These are phyloP conservation scores for Sebastes oblongus DNA, from an alignment of 2,797 vertebrate genomes.

Conservation along the genomic window DNA sequence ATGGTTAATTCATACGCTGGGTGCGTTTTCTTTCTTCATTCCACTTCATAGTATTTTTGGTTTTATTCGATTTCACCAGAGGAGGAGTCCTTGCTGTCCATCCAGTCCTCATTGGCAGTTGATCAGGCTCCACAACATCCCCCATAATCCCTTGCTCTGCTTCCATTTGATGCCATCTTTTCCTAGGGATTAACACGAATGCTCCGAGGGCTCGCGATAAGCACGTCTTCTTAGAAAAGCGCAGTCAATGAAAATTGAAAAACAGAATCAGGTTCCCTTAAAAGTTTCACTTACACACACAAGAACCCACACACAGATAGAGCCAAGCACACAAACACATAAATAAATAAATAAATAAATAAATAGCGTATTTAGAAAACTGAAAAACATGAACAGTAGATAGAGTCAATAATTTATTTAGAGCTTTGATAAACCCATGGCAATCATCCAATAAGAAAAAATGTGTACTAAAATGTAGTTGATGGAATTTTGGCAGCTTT, in stretches of 20 bases:
- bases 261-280: constrained; percentile 54
- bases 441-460: constrained; percentile 22
- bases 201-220: constrained; percentile 63
- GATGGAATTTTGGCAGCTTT: constrained; percentile 29
- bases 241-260: constrained; percentile 55
- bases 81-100: constrained; percentile 39
- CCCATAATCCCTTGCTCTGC: constrained; percentile 72
- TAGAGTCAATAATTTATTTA: constrained; percentile 35
- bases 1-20: constrained; percentile 56
- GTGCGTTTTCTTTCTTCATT: neutral
- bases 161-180: constrained; percentile 76
- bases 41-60: constrained; percentile 16
- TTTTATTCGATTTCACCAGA: constrained; percentile 41
- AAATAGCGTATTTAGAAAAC: neutral
- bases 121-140: constrained; percentile 64
- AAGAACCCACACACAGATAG: neutral
- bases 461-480: neutral
- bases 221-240: constrained; percentile 57
- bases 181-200: constrained; percentile 66
- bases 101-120: constrained; percentile 59
- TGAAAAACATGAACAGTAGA: constrained; percentile 14
- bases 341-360: neutral
- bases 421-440: constrained; percentile 20
- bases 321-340: neutral
- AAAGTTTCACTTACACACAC: constrained; percentile 52